Evolutionary conservation across 2,113 vertebrate genomes (phyloP), one percentile per base, ranked within the genome.

Genomic region (Gadus chalcogrammus): DNA sequence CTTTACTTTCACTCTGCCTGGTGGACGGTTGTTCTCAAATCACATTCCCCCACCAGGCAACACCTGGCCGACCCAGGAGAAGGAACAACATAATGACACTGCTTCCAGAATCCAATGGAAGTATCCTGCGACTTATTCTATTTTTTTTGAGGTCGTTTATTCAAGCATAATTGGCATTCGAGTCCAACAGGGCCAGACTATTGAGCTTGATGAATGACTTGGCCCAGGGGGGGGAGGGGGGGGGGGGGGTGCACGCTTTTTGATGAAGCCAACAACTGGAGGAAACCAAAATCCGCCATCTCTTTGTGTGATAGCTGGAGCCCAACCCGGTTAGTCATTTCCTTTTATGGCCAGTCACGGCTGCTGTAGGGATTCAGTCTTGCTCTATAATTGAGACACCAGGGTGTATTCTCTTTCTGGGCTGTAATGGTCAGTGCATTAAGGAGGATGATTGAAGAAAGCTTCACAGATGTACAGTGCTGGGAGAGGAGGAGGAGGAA

Each of bases 371-470:
- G 82, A 81, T 86, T 82, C 80, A 72, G 84, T 83, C 82, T 77
- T 79, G 71, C 78, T 77, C 82, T 85, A 83, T 89, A 90, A 90
- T 89, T 90, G 89, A 88, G 86, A 88, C 88, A 88, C 87, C 72
- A 82, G 83, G 88, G 89, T 87, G 83, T 88, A 85, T 85, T 87
- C 79, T 84, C 77, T 85, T 85, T 85, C 85, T 84, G 82, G 82
- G 84, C 82, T 86, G 77, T 90, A 89, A 89, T 89, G 84, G 88
- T 88, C 79, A 79, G 83, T 88, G 79, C 82, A 90, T 89, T 89
- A 90, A 85, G 85, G 78, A 75, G 83, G 83, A 88, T 89, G 86
- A 88, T 88, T 86, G 89, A 90, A 88, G 85, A 85, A 88, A 88
- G 83, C 79, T 31, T 31, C 77, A 81, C 76, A 85, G 79, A 83